A percentile compares a stretch with the other conserved stretches of the same genome.
phyloP scores from a whole-genome alignment of 2,888 invertebrate species.

The Orthosia gracilis region DNA sequence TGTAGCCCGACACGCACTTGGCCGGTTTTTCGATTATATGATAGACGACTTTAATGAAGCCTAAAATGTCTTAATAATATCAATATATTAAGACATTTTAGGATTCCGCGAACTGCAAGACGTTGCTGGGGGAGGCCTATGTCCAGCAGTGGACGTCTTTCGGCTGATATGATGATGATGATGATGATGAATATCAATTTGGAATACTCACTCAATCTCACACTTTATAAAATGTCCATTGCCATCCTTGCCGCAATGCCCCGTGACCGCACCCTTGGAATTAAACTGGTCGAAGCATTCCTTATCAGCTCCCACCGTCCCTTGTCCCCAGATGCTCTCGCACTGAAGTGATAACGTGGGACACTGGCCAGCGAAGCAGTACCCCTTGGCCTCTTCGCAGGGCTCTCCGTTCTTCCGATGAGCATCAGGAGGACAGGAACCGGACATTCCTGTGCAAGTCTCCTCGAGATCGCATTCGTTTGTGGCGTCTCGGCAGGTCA shows the following conservation, averaged over 20 bases:
- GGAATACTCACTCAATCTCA: conserved; percentile 94
- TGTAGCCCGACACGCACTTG: too few species aligned
- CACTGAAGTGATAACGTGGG: conserved; percentile 97
- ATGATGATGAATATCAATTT: too few species aligned
- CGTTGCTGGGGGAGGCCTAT: too few species aligned
- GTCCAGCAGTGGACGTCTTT: too few species aligned
- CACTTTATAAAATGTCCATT: conserved; percentile 96
- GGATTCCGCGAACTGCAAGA: too few species aligned
- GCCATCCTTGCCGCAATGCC: conserved; percentile 97
- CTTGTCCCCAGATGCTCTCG: conserved; percentile 98
- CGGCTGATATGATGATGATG: too few species aligned
- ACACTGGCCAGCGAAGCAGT: conserved; percentile 98
- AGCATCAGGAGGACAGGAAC: conserved; percentile 97
- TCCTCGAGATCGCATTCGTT: conserved; percentile 99
- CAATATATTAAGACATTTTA: too few species aligned
- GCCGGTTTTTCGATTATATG: too few species aligned
- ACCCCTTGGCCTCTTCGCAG: conserved; percentile 94
- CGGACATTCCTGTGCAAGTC: conserved; percentile 96
- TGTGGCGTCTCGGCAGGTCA: conserved; percentile 95
- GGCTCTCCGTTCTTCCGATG: conserved; percentile 98
- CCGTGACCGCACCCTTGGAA: conserved; percentile 98
- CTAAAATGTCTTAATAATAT: too few species aligned
- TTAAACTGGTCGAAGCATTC: conserved; percentile 99
- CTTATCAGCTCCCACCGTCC: conserved; percentile 95
- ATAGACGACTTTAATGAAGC: too few species aligned